Percentiles rank a stretch among this genome's conserved stretches.
Conservation (phyloP, 1,140 invertebrate genomes). For the Drosophila ficusphila region DNA sequence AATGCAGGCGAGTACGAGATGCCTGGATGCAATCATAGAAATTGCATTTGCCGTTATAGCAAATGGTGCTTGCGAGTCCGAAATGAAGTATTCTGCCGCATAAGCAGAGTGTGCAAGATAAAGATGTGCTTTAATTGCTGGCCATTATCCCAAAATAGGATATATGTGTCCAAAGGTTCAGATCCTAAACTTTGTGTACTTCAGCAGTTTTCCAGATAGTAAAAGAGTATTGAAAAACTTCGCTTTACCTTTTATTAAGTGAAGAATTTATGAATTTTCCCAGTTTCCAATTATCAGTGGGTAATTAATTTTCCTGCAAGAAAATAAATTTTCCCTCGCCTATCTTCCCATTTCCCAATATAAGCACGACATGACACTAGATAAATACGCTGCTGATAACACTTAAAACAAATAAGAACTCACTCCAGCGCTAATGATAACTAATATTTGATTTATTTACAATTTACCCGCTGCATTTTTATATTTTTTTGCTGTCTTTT, state of each 20-base stretch:
- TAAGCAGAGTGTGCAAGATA: constrained; percentile 29
- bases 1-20: constrained; percentile 25
- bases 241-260: too few relatives aligned
- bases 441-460: constrained; percentile 78
- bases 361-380: neutral
- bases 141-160: constrained; percentile 21
- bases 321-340: neutral
- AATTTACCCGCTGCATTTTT: constrained; percentile 50
- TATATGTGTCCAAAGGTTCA: neutral
- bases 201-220: constrained; percentile 7
- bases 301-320: neutral
- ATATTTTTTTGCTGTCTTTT: constrained; percentile 31
- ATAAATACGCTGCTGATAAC: constrained; percentile 33
- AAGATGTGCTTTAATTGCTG: constrained; percentile 45
- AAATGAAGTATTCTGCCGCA: constrained; percentile 44
- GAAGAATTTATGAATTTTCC: too few relatives aligned
- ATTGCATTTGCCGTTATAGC: constrained; percentile 71
- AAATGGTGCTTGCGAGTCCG: constrained; percentile 39
- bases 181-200: constrained; percentile 1
- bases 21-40: constrained; percentile 65
- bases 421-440: constrained; percentile 20
- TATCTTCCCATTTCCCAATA: constrained; percentile 10
- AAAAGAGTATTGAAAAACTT: too few relatives aligned
- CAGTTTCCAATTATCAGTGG: too few relatives aligned
- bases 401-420: constrained; percentile 22